These are phyloP conservation scores for Petrosia ficiformis DNA, from an alignment of 37 sponge, comb jelly and placozoan species.

Conservation along the genomic window DNA sequence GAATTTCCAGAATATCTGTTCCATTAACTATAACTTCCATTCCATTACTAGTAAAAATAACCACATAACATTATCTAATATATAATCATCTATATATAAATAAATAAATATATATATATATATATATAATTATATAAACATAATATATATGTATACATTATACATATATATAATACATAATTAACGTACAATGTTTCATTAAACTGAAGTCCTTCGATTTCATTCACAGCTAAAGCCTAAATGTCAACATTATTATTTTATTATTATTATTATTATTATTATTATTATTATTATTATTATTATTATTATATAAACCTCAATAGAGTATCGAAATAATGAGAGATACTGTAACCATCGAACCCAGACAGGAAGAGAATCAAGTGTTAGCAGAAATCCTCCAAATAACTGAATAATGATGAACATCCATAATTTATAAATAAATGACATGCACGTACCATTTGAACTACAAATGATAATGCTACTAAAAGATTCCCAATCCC, in stretches of 20 bases:
- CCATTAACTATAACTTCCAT: constrained; percentile 8
- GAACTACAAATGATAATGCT: constrained; percentile 56
- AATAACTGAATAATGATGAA: constrained; percentile 71
- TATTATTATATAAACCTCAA: constrained; percentile 35
- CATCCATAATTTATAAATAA: no score
- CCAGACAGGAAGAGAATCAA: constrained; percentile 54
- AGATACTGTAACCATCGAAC: constrained; percentile 75
- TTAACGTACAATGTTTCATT: no score
- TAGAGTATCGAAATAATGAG: constrained; percentile 59
- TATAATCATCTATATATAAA: no score
- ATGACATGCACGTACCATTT: constrained; percentile 67
- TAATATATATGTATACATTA: no score
- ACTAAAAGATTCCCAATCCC: constrained; percentile 56
- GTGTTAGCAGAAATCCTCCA: constrained; percentile 74
- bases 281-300: background rate
- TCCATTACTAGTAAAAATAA: no score
- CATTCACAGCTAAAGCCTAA: constrained; percentile 40
- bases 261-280: no score
- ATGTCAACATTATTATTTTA: no score
- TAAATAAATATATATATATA: no score
- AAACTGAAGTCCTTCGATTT: constrained; percentile 11
- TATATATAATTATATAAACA: no score
- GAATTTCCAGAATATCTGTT: constrained; percentile 8
- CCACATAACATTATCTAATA: no score
- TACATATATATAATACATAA: no score